Conservation (phyloP, 2,113 vertebrate species). For the Daboia siamensis region DNA sequence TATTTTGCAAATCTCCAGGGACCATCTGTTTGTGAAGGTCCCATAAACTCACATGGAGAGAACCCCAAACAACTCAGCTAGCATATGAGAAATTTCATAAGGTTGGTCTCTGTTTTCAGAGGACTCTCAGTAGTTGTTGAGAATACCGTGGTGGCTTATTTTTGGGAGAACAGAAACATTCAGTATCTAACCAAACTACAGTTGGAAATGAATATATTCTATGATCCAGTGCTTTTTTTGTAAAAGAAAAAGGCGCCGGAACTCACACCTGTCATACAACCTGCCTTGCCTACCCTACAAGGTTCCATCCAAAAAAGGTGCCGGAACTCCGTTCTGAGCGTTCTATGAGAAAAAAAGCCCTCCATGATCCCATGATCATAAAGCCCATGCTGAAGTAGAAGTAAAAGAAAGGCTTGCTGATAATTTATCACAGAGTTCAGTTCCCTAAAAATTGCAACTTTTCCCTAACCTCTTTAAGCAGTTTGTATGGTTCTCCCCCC, state of each 20-base stretch:
- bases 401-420: neutral
- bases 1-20: constrained; percentile 16
- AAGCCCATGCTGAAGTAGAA: neutral
- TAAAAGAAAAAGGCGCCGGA: no score
- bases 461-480: neutral
- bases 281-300: no score
- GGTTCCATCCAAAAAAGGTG: no score
- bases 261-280: no score
- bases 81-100: neutral
- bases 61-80: neutral
- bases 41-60: constrained; percentile 27
- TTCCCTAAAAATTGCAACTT: neutral
- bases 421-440: neutral
- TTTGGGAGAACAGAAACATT: neutral
- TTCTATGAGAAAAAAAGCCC: no score
- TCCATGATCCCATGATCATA: neutral
- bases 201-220: neutral
- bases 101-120: neutral
- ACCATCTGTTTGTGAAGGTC: constrained; percentile 17
- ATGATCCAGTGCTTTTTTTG: neutral
- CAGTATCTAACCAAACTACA: neutral
- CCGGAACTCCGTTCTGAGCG: no score
- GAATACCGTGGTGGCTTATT: neutral
- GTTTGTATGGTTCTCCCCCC: neutral
- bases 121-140: constrained; percentile 19